phyloP scores from a whole-genome alignment of 2,888 invertebrate genomes.

The Ophion obscuratus region DNA sequence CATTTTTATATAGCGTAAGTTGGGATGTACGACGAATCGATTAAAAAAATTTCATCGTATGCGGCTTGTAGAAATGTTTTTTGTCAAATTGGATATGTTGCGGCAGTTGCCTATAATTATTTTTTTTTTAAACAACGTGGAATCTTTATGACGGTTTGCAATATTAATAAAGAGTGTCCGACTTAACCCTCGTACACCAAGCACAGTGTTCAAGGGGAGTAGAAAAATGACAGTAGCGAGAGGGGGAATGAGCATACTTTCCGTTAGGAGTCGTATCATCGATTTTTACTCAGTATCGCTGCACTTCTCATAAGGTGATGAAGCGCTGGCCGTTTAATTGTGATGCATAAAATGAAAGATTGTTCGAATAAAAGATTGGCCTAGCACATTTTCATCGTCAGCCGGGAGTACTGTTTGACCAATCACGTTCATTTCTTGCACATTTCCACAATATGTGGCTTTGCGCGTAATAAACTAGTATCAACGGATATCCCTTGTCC shows the following conservation, averaged over 20 bases:
- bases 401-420: too few relatives aligned
- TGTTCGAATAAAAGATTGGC: too few relatives aligned
- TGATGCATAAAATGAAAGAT: too few relatives aligned
- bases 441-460: too few relatives aligned
- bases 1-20: neutral
- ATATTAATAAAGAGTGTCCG: neutral
- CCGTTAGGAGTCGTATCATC: neutral
- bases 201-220: neutral
- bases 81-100: neutral
- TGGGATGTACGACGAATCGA: too few relatives aligned
- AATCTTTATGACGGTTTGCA: neutral
- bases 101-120: neutral
- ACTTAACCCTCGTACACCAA: neutral
- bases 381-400: too few relatives aligned
- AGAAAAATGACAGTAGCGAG: neutral
- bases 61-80: neutral
- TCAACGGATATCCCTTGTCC: too few relatives aligned
- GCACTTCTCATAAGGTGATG: neutral
- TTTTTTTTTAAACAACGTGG: neutral
- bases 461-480: too few relatives aligned
- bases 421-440: too few relatives aligned
- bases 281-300: constrained; percentile 34
- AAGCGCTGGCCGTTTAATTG: neutral
- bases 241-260: neutral
- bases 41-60: too few relatives aligned